Evolutionary conservation across 1,140 invertebrate species (phyloP), one percentile per base, ranked within the genome.

Genomic region (Cylas formicarius): DNA sequence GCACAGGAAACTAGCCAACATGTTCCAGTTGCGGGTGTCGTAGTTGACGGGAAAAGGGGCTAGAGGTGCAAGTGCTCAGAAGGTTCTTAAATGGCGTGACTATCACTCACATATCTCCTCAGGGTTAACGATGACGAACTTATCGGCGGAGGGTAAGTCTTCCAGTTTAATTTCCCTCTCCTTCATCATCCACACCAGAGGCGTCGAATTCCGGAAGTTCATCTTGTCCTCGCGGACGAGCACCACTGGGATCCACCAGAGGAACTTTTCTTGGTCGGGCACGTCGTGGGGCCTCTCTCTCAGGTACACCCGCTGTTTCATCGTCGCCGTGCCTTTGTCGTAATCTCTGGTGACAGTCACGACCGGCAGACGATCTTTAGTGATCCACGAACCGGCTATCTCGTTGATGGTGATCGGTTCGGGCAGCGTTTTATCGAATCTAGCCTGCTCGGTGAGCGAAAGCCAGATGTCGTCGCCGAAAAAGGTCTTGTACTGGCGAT

Each of bases 21-120:
- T 72, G 47, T 79, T 74, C 87, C 86, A 90, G 57, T 88, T 89
- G n/a, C 72, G 59, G 4, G 63, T 47, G 50, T 90, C 86, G 58
- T 90, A 90, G 55, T 89, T 88, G 0, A 90, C 86, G 4, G 83
- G 77, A 59, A 82, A 89, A 39, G 86, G 84, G 1, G 81, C 82
- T 79, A 58, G 8, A 49, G 19, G n/a, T 10, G 16, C 42, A 18
- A 6, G 13, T 31, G 4, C n/a, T 36, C 37, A 49, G n/a, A 35
- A 32, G 13, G 27, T 41, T 26, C 23, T 18, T 9, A 27, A 29
- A 44, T 40, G 31, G 11, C 32, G 14, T 2, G 21, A 18, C 6
- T 24, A 31, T 29, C 26, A 42, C 41, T 21, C n/a, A 81, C 80
- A 82, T 52, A 85, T 84, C 66, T 85, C 84, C 47, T 84, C 82